Evolutionary conservation across 2,888 invertebrate species (phyloP), one percentile per base, ranked within the genome.

Genomic region (Incurvaria masculella): DNA sequence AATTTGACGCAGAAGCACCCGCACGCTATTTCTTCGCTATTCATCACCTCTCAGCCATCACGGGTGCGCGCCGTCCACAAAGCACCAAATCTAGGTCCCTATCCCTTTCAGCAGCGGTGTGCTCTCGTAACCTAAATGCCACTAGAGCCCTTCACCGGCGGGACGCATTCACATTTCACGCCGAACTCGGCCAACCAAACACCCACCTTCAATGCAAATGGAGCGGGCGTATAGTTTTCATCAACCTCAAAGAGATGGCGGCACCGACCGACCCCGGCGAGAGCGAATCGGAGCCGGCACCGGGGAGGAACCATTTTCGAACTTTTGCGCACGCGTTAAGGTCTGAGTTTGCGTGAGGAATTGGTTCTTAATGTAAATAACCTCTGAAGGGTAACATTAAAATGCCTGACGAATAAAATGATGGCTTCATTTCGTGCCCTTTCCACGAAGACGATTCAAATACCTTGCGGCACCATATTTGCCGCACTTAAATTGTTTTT

Each of bases 381-480:
- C n/a, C n/a, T n/a, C n/a, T n/a, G n/a, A n/a, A n/a, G n/a, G n/a
- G n/a, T n/a, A n/a, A n/a, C n/a, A 33, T 8, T 33, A 8, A 33
- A 14, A 33, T n/a, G 33, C 14, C 33, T 14, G 14, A 33, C 11
- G 14, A 33, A 33, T 33, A n/a, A 33, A 33, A 33, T 33, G 33
- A 33, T n/a, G 33, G 11, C 11, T 33, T 33, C 33, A 33, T 33
- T 33, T 33, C 3, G 11, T n/a, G 33, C 33, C 33, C 33, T 44
- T 44, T 33, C 18, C 14, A 44, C 18, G 44, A 33, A 33, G 44
- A 44, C 33, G 33, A 44, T 44, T 27, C 44, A 44, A 33, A 44
- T 44, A 17, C 33, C 33, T 17, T 44, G 44, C 33, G 33, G 17
- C 26, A 11, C 8, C 14, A n/a, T 23, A 23, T 14, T n/a, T n/a